A percentile compares a stretch with the other conserved stretches of the same genome.
These are phyloP conservation scores for Plagodis pulveraria DNA, from an alignment of 2,888 invertebrate genomes.

Conservation along the genomic window DNA sequence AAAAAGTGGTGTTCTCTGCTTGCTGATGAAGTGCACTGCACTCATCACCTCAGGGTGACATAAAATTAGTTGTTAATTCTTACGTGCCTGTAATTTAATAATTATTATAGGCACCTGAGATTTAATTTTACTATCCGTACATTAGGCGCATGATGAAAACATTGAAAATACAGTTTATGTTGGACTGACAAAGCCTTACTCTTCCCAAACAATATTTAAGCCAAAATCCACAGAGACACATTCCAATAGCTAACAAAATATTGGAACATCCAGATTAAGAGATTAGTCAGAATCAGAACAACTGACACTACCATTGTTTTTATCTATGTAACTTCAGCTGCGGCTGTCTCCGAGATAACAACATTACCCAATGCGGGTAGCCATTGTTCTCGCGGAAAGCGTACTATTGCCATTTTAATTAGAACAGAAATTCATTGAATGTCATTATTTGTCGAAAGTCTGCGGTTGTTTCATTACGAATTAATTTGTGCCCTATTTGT, in stretches of 20 bases:
- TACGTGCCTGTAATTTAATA: too few species aligned
- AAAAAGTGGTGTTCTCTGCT: too few species aligned
- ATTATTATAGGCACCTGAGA: too few species aligned
- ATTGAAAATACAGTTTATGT: background rate
- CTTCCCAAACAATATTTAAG: background rate
- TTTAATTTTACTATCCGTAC: background rate
- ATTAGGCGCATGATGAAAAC: background rate
- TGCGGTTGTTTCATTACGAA: constrained; percentile 28
- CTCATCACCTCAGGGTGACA: too few species aligned
- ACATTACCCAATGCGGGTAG: constrained; percentile 52
- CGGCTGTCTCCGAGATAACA: constrained; percentile 49
- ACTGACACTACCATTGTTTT: constrained; percentile 58
- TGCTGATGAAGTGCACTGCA: too few species aligned
- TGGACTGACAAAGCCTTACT: background rate
- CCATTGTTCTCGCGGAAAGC: constrained; percentile 46
- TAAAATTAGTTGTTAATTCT: too few species aligned
- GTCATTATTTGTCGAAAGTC: constrained; percentile 35
- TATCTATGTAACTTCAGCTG: constrained; percentile 45
- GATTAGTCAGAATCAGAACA: constrained; percentile 51
- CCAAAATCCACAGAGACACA: constrained; percentile 1
- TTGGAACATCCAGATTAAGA: constrained; percentile 27
- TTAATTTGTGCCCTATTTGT: constrained; percentile 24
- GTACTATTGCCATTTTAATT: constrained; percentile 55
- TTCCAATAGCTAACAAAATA: constrained; percentile 18
- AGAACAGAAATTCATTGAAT: constrained; percentile 39